Base-by-base conservation (phyloP, 2,797 vertebrate genomes). In the Acanthiza pusilla region DNA sequence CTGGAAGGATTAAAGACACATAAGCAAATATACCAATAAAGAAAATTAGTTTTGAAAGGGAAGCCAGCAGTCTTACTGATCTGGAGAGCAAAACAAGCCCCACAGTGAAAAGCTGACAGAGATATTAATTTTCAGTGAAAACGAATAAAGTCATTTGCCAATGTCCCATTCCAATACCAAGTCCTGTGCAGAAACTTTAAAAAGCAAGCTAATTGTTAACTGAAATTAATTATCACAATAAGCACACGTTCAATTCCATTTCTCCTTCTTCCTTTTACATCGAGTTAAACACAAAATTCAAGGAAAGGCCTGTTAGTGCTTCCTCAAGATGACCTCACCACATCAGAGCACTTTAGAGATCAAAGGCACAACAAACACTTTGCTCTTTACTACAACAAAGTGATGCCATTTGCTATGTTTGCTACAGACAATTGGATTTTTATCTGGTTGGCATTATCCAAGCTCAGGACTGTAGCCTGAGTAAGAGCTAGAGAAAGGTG, bases 1-100 rank as follows among this genome's bases (percentile, higher is more conserved):
- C 88, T 91, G 67, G 94, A 95, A 94, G 70, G 70, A 74, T 70
- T 93, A 89, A 73, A 91, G 79, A 68, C 38, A 70, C 32, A 45
- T 7, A 85, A 89, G 40, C 70, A 94, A 92, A 92, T 42, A 72
- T 4, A 74, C 21, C 0, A 1, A 88, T 45, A 81, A 75, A 75
- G 43, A 80, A 91, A 88, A 93, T 50, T 5, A 47, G 60, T 63
- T 94, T 62, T 61, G 82, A 75, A 89, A 88, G 48, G 34, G 53
- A 91, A 86, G 66, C 38, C 63, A 73, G 30, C 18, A 81, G 36
- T 25, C 53, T 70, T 38, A 61, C 53, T 40, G 26, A 89, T 43
- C n/a, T 51, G 13, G 60, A 94, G 70, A 87, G 29, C n/a, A 92
- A 78, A 88, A 72, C 4, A 25, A 88, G 34, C 4, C 4, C n/a